Evolutionary conservation across 2,113 vertebrate genomes (phyloP).

Genomic region (Pygoscelis adeliae): DNA sequence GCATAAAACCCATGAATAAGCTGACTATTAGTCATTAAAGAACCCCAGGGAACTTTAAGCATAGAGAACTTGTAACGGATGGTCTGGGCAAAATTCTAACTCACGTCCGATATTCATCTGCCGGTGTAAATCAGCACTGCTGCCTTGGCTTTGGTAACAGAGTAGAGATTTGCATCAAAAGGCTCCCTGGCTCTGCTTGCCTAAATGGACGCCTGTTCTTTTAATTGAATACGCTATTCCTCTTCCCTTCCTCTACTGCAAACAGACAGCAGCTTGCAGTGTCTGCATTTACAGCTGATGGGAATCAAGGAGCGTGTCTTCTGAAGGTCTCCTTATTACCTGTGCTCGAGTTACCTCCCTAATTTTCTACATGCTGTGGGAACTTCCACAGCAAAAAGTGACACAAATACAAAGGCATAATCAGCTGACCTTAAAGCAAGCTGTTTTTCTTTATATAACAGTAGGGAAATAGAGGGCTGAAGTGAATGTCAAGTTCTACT

Average conservation of each 20-base stretch:
- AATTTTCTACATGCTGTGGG: neutral
- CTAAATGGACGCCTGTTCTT: neutral
- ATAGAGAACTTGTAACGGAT: neutral
- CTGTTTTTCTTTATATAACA: neutral
- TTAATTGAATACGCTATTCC: neutral
- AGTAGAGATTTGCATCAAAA: neutral
- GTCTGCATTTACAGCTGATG: neutral
- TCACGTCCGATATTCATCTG: neutral
- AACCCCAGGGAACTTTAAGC: neutral
- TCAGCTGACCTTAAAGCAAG: neutral
- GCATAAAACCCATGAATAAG: neutral
- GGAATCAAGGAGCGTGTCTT: neutral
- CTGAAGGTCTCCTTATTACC: neutral
- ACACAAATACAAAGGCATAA: neutral
- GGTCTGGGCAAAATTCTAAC: neutral
- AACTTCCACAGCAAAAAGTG: neutral
- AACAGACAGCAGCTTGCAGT: neutral
- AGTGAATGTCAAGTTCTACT: neutral
- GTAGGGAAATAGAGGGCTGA: neutral
- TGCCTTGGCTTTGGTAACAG: neutral
- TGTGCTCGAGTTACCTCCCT: neutral
- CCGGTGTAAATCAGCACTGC: neutral
- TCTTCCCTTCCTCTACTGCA: neutral
- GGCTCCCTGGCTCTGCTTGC: neutral
- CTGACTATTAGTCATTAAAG: slow-evolving; percentile 17